phyloP scores from a whole-genome alignment of 2,797 vertebrate genomes.

The Cichlasoma orientale region DNA sequence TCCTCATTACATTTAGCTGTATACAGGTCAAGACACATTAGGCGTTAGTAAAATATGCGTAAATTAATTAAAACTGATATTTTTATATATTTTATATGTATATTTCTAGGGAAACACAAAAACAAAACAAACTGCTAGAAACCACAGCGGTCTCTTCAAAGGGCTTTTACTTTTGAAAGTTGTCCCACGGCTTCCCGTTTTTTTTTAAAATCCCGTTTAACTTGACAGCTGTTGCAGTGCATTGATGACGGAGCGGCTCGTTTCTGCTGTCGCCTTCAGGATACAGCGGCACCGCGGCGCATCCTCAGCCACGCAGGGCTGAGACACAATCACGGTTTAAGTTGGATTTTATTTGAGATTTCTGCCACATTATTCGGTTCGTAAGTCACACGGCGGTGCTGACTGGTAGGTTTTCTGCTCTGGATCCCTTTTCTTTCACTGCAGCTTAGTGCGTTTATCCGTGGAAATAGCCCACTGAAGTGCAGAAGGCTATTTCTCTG shows the following conservation, averaged over 20 bases:
- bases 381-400: neutral
- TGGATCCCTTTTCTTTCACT: neutral
- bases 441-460: neutral
- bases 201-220: fast-evolving
- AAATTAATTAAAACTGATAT: neutral
- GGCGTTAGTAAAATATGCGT: neutral
- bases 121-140: neutral
- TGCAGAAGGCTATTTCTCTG: neutral
- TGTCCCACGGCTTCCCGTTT: fast-evolving
- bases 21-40: neutral
- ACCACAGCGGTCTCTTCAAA: fast-evolving
- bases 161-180: conserved; percentile 39
- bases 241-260: neutral
- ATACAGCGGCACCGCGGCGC: conserved; percentile 7
- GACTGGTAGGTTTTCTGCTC: conserved; percentile 30
- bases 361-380: neutral
- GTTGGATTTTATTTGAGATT: neutral
- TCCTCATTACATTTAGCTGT: neutral
- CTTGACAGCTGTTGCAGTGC: conserved; percentile 10
- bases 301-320: neutral
- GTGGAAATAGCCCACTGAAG: neutral
- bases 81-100: neutral
- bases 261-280: neutral
- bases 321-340: neutral
- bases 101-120: neutral